Evolutionary conservation across 2,113 vertebrate genomes (phyloP), one percentile per base, ranked within the genome.

Genomic region (Siniperca knerii): DNA sequence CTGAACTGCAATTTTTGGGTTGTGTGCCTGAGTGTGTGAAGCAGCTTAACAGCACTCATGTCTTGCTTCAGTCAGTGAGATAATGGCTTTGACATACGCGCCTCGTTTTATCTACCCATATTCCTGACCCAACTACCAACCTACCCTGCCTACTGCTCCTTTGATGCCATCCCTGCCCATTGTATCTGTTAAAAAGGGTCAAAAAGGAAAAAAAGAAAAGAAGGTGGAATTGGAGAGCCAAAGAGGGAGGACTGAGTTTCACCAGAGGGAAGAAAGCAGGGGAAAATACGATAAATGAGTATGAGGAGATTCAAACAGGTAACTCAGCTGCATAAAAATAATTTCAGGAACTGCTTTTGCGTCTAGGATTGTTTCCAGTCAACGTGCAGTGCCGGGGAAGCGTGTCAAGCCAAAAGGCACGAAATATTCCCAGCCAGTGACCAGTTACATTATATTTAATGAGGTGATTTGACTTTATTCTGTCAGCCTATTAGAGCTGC

Each of bases 51-150:
- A 82, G 85, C 73, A 75, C 83, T 60, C 75, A 85, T 89, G 87
- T 75, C 83, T 79, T 46, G 82, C 87, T 82, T 23, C 81, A 79
- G 84, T 81, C 86, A 23, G 7, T 67, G 75, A 84, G 83, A 89
- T 84, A 77, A 80, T 70, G 48, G 79, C 76, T 85, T 9, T 67
- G 73, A 60, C 66, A 29, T 55, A 25, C 80, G 87, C 79, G 25
- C 81, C 71, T n/a, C 75, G 2, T 33, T 71, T 66, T 35, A 78
- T 81, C 64, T 37, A 20, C 54, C 46, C 44, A 44, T 15, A 60
- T 55, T 62, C 33, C 73, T 20, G 62, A 80, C 76, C 66, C 37
- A 68, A 37, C 61, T 60, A 12, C 16, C 48, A 40, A 2, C 65
- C 58, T 25, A 2, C 58, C 33, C 42, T 66, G 16, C 60, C 68